Base-by-base conservation (phyloP, 2,113 vertebrate species). In the Leptosomus discolor region DNA sequence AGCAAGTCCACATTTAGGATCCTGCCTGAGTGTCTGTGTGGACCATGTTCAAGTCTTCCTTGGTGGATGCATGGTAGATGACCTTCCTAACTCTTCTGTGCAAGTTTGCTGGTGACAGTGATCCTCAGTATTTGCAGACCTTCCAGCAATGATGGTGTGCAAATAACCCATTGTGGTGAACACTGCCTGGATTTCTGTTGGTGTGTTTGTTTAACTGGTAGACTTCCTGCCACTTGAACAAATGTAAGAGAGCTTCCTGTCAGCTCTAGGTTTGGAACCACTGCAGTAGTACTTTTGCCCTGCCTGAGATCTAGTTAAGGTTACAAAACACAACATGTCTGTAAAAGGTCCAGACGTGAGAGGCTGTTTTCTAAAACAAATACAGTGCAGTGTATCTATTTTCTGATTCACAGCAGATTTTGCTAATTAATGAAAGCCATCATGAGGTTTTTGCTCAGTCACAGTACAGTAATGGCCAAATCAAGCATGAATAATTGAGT, bases 381-480 rank as follows among this genome's bases (percentile, higher is more conserved):
- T 74, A 11, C 29, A 74, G 3, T n/a, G 12, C 11, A 36, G n/a
- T 18, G 5, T 84, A 18, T 65, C 26, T 68, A 53, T 82, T 95
- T 80, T 15, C 30, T 29, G 30, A 73, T 11, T 15, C 11, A 15
- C 27, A 43, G 21, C 22, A 61, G 36, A 27, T 53, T 74, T 92
- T 91, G 8, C 64, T 86, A 50, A 57, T 48, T 83, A 63, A 5
- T 73, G 27, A 76, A 65, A 69, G 39, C 30, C 27, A 4, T 64
- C 6, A 9, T 56, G 30, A 87, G 6, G 8, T 84, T 75, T 29
- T 74, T 89, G 39, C 50, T 80, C 12, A 29, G 32, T 81, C 30
- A 34, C 0, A 0, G n/a, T 48, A 57, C 1, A 15, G 10, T 19
- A 73, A 71, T 46, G 86, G 68, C 23, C 26, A 58, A 83, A 84